Evolutionary conservation across 2,113 vertebrate species (phyloP), one percentile per base, ranked within the genome.

Genomic region (Prunella fulvescens): DNA sequence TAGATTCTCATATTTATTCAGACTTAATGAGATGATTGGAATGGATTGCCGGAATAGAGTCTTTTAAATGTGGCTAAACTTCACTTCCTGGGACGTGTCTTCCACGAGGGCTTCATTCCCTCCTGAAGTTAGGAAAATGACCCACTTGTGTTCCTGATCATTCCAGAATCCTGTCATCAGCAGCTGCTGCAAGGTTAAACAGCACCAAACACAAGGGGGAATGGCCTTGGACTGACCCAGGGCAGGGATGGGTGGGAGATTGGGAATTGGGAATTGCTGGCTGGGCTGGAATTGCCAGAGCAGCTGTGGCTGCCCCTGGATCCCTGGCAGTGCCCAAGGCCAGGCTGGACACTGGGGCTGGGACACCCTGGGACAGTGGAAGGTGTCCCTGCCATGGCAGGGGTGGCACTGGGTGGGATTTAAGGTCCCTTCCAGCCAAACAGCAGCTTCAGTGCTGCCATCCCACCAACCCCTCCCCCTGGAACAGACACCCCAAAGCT

Each of bases 1-100:
- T 94, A 96, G 96, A 94, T 95, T 97, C 80, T 87, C 90, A 61
- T 95, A 76, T 97, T 97, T 95, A 97, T 84, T 96, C 92, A 95
- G 86, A 45, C 51, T 96, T 97, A 97, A 95, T 97, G 86, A 97
- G 92, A 81, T 74, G 95, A 71, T 72, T 80, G 94, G 77, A 88
- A 56, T 53, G 33, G 51, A 44, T 86, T 93, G 81, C 81, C 58
- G 85, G 93, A 69, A 60, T 8, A 42, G 78, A 57, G 58, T 61
- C 86, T 73, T 87, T 45, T 53, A 29, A 87, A 78, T 44, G 53
- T 56, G 84, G 67, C 54, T 95, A 33, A 86, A 40, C 29, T 40
- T 67, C 7, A 0, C 20, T 45, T 65, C 66, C 42, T 29, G 56
- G 73, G 93, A 88, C 23, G 40, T 58, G 64, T 11, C 81, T 94